phyloP scores from a whole-genome alignment of 1,140 invertebrate species.

The Brachionus manjavacas region DNA sequence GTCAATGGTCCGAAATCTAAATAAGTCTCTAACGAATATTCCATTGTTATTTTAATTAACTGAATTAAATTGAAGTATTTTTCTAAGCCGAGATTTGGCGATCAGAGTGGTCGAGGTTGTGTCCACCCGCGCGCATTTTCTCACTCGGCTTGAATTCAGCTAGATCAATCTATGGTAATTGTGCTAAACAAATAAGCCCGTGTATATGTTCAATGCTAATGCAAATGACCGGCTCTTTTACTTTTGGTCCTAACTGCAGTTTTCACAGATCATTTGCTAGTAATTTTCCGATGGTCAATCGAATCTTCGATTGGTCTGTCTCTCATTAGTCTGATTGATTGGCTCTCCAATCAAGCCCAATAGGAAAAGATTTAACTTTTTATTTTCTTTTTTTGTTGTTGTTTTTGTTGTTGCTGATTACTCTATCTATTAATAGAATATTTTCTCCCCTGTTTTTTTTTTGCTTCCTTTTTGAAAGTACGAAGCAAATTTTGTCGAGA shows the following conservation, averaged over 20 bases:
- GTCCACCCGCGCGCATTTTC: background rate
- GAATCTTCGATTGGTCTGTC: background rate
- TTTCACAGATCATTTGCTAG: conserved; percentile 15
- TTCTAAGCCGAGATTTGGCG: background rate
- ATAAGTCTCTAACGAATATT: conserved; percentile 40
- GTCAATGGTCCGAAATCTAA: background rate
- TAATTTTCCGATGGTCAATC: background rate
- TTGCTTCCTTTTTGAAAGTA: background rate
- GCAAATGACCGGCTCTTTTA: background rate
- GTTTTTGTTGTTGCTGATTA: no score
- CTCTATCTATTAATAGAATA: no score
- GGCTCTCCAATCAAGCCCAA: background rate
- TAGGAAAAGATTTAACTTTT: background rate
- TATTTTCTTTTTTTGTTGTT: no score
- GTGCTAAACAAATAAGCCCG: conserved; percentile 11
- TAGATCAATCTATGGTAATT: background rate
- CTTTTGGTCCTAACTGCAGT: background rate
- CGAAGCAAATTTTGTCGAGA: background rate
- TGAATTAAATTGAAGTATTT: conserved; percentile 23
- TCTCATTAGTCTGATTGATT: background rate
- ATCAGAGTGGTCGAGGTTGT: background rate
- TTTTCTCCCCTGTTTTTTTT: no score
- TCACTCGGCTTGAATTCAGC: conserved; percentile 30
- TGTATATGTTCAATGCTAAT: background rate
- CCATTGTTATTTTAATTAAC: conserved; percentile 31